Evolutionary conservation across 2,797 vertebrate species (phyloP).

Genomic region (Parambassis ranga): DNA sequence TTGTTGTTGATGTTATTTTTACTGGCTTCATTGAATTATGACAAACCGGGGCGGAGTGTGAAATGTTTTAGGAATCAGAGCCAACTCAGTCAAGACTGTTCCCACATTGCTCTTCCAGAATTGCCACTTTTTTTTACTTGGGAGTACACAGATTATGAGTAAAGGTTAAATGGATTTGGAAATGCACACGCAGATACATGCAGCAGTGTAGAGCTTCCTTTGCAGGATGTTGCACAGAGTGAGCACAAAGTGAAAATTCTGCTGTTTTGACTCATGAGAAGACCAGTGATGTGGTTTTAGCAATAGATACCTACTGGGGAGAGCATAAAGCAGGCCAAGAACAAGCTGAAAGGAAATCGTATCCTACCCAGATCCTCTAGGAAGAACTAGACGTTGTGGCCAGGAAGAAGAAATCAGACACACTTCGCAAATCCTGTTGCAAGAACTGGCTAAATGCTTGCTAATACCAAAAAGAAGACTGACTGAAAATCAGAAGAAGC

Average conservation of each 20-base stretch:
- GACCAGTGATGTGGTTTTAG: neutral
- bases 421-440: neutral
- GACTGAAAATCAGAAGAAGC: conserved; percentile 1
- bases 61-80: neutral
- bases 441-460: neutral
- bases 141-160: neutral
- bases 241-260: neutral
- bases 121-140: neutral
- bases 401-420: neutral
- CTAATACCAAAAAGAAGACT: neutral
- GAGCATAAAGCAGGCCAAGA: neutral
- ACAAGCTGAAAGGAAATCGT: neutral
- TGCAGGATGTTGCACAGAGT: neutral
- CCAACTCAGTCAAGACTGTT: too few relatives aligned
- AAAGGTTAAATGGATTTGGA: neutral
- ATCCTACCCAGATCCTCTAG: neutral
- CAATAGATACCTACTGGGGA: neutral
- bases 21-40: neutral
- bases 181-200: neutral
- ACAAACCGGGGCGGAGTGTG: neutral
- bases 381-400: neutral
- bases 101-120: too few relatives aligned
- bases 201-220: neutral
- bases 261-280: neutral
- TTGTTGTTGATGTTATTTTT: neutral